phyloP scores from a whole-genome alignment of 2,113 vertebrate species.

The Oenanthe oenanthe region DNA sequence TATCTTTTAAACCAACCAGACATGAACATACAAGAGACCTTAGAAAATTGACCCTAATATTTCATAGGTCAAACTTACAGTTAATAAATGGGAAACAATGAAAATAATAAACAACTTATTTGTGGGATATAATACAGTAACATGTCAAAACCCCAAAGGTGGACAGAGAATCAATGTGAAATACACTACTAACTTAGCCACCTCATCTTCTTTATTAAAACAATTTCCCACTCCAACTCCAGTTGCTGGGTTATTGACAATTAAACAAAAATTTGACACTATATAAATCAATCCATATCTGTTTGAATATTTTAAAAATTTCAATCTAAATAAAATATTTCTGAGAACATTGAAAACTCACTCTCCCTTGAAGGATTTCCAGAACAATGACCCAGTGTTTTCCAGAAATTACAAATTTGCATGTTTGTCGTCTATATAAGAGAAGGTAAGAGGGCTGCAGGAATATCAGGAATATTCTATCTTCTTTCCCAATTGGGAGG shows the following conservation, averaged over 20 bases:
- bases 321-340: not conserved
- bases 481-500: not conserved
- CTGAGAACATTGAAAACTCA: not conserved
- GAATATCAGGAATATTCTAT: not conserved
- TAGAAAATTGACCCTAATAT: not conserved
- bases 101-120: not conserved
- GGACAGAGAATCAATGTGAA: not conserved
- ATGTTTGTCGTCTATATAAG: not conserved
- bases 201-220: not conserved
- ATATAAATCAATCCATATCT: not conserved
- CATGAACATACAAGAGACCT: not conserved
- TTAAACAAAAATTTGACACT: not conserved
- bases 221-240: not conserved
- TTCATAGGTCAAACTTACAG: not conserved
- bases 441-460: not conserved
- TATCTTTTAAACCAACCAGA: not conserved
- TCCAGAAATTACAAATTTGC: not conserved
- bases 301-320: not conserved
- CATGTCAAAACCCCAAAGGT: not conserved
- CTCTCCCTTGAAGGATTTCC: not conserved
- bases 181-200: not conserved
- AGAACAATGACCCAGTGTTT: not conserved
- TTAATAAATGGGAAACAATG: not conserved
- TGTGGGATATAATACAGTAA: fast-evolving
- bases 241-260: not conserved